Conservation (phyloP, 2,113 vertebrate species). For the Damaliscus lunatus region DNA sequence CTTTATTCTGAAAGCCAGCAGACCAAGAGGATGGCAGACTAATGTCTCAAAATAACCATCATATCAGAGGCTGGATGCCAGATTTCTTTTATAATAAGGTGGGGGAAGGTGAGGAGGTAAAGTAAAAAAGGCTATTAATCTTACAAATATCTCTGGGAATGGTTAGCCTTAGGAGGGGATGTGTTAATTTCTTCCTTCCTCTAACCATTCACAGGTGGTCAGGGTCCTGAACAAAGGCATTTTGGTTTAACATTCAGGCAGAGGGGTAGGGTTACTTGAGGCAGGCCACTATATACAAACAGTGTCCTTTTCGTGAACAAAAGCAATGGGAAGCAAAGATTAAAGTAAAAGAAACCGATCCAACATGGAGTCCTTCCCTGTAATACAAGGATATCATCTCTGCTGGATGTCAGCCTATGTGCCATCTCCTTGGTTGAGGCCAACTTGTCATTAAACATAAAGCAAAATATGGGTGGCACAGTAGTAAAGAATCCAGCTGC, state of each 20-base stretch:
- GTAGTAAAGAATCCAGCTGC: not conserved
- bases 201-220: not conserved
- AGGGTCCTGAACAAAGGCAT: not conserved
- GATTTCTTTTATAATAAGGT: not conserved
- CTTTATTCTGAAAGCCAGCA: not conserved
- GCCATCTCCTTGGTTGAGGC: not conserved
- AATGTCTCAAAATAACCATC: not conserved
- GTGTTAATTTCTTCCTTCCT: not conserved
- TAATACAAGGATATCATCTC: not conserved
- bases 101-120: not conserved
- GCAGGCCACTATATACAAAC: not conserved
- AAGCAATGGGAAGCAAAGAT: not conserved
- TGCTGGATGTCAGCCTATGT: accelerated
- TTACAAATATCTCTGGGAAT: not conserved
- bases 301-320: not conserved
- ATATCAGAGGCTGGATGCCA: not conserved
- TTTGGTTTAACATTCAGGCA: not conserved
- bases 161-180: not conserved
- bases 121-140: not conserved
- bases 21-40: not conserved
- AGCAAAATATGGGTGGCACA: not conserved
- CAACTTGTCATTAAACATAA: not conserved
- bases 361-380: not conserved
- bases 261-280: not conserved
- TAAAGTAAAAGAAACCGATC: not conserved